A percentile compares a stretch with the other conserved stretches of the same genome.
phyloP scores from a whole-genome alignment of 1,140 invertebrate species.

The Bombus polaris region DNA sequence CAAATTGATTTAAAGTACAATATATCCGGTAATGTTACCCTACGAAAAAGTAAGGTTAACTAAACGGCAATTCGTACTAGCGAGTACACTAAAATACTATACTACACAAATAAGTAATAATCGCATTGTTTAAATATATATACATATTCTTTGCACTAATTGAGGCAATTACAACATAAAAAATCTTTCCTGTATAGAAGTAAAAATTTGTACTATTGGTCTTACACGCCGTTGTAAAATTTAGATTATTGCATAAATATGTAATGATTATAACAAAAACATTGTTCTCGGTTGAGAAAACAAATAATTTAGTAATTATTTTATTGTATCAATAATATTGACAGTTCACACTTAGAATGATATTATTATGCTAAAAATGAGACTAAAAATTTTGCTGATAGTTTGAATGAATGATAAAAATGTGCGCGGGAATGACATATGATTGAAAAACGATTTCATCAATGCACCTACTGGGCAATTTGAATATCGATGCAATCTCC shows the following conservation, averaged over 20 bases:
- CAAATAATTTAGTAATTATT: background rate
- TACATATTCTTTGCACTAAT: background rate
- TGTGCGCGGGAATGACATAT: conserved; percentile 33
- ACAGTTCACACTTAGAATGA: background rate
- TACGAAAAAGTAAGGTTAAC: conserved; percentile 48
- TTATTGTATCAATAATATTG: background rate
- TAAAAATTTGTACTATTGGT: background rate
- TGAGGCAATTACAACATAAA: background rate
- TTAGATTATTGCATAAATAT: background rate
- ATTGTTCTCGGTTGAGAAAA: background rate
- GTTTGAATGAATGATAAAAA: conserved; percentile 4
- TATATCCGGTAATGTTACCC: background rate
- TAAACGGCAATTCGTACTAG: conserved; percentile 2
- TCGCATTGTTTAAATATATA: background rate
- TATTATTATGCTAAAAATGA: background rate
- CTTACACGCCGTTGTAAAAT: background rate
- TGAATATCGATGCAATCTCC: conserved; percentile 80
- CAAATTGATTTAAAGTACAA: background rate
- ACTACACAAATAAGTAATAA: background rate
- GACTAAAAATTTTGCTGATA: background rate
- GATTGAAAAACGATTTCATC: conserved; percentile 40
- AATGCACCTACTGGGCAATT: conserved; percentile 77
- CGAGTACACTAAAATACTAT: conserved; percentile 10
- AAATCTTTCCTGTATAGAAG: background rate
- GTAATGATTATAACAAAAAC: background rate